Evolutionary conservation across 2,113 vertebrate species (phyloP), one percentile per base, ranked within the genome.

Genomic region (Lonchura striata): DNA sequence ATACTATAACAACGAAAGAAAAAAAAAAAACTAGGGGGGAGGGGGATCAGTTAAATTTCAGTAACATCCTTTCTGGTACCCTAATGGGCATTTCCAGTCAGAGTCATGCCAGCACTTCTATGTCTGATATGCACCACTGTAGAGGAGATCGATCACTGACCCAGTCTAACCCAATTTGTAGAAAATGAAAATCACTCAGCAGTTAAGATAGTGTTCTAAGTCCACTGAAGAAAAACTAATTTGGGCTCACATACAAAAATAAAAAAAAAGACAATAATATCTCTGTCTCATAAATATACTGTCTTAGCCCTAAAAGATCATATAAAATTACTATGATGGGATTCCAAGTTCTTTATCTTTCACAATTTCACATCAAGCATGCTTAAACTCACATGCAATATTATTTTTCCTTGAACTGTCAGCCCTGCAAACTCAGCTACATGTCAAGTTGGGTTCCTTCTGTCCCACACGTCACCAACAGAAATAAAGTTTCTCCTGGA

Each of bases 361-460:
- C 72, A 86, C n/a, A 78, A 31, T 25, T 63, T 71, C 83, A 92
- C 61, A 84, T 84, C 77, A 79, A 89, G 74, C 31, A 30, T 60
- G 65, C 57, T 69, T 69, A 75, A 89, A 81, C 71, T 89, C 7
- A 0, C 44, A 68, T 11, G 65, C 17, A 78, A 7, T 84, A 41
- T 37, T 79, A 84, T 80, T 85, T 82, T 76, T 52, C n/a, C 77
- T 81, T 47, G 66, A 80, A 70, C 82, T 86, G 72, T 75, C 92
- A 81, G 56, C 41, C 76, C 91, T 82, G 76, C 52, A 90, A 92
- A 82, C n/a, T 95, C 94, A 87, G 53, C 77, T 75, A 30, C 15
- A 19, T 74, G 76, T 96, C 94, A 95, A 56, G 37, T 22, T 84
- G 53, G 31, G 44, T 53, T 94, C 89, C 41, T 79, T 68, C 76